Evolutionary conservation across 2,797 vertebrate genomes (phyloP).

Genomic region (Sebastes goodei): DNA sequence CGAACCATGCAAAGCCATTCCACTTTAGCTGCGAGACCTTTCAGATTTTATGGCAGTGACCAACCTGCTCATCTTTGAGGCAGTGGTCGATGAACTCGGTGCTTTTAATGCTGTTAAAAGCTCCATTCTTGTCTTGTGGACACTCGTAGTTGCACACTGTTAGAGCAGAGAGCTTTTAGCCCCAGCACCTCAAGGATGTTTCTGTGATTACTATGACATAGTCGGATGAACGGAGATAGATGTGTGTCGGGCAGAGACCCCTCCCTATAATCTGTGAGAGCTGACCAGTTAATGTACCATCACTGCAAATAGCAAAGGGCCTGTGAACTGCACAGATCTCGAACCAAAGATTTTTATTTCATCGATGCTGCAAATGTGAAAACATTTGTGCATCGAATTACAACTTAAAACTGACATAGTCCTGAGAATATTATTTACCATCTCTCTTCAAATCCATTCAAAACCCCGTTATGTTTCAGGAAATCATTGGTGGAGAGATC

Average conservation of each 20-base stretch:
- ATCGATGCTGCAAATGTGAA: slow-evolving; percentile 25
- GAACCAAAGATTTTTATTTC: not conserved
- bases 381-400: slow-evolving; percentile 4
- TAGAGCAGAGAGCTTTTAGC: slow-evolving; percentile 35
- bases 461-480: slow-evolving; percentile 4
- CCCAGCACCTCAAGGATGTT: slow-evolving; percentile 25
- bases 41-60: slow-evolving; percentile 59
- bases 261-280: slow-evolving; percentile 3
- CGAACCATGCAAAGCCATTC: slow-evolving; percentile 77
- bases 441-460: slow-evolving; percentile 23
- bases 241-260: not conserved
- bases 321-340: not conserved
- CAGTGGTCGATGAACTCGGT: slow-evolving; percentile 41
- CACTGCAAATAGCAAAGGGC: slow-evolving; percentile 19
- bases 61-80: slow-evolving; percentile 35
- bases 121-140: slow-evolving; percentile 21
- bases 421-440: slow-evolving; percentile 61
- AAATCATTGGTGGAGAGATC: not conserved
- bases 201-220: slow-evolving; percentile 48
- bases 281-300: slow-evolving; percentile 1
- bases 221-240: slow-evolving; percentile 26
- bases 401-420: slow-evolving; percentile 29
- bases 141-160: slow-evolving; percentile 13
- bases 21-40: slow-evolving; percentile 58
- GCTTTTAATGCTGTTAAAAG: slow-evolving; percentile 52